Evolutionary conservation across 2,797 vertebrate genomes (phyloP).

Genomic region (Tokudaia tokunoshimensis): DNA sequence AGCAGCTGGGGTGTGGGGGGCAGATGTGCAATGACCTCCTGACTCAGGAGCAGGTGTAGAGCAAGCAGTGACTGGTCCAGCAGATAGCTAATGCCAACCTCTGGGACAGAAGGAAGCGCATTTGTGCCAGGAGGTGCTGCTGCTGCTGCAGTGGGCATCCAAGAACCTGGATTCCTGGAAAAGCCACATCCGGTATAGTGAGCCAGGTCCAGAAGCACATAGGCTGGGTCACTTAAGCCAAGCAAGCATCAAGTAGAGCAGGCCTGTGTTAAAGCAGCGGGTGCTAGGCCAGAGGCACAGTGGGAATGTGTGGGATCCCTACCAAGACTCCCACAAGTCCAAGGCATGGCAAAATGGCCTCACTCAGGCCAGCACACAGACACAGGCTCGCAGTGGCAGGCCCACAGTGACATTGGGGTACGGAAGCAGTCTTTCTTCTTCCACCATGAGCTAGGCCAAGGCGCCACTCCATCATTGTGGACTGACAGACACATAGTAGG

Average conservation of each 20-base stretch:
- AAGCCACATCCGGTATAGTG: not conserved
- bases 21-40: not conserved
- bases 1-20: not conserved
- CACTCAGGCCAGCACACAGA: not conserved
- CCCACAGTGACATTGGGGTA: no score
- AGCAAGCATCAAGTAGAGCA: not conserved
- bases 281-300: not conserved
- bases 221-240: not conserved
- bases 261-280: not conserved
- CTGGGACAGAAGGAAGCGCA: not conserved
- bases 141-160: not conserved
- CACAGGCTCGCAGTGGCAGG: not conserved
- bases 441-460: not conserved
- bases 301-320: not conserved
- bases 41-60: not conserved
- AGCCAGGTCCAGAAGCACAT: not conserved
- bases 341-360: not conserved
- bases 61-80: not conserved
- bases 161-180: not conserved
- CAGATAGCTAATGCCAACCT: not conserved
- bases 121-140: not conserved
- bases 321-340: not conserved
- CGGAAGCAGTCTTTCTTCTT: not conserved
- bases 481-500: fast-evolving
- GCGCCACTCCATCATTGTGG: not conserved